phyloP scores from a whole-genome alignment of 2,888 invertebrate genomes.

The Lasioglossum lativentre region DNA sequence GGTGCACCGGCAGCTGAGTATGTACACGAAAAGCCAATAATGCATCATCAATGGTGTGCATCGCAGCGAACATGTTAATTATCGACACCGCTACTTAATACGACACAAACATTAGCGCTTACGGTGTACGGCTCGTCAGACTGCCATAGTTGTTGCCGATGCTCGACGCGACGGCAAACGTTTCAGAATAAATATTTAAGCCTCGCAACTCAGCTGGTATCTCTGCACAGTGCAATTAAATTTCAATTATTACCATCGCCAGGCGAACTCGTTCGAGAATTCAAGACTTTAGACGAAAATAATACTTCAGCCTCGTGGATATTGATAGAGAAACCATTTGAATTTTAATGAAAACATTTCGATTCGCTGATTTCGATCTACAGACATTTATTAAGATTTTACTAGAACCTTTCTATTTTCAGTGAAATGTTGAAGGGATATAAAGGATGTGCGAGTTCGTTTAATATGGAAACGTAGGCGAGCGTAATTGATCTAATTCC shows the following conservation, averaged over 20 bases:
- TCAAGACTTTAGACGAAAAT: not conserved
- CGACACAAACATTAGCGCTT: slow-evolving; percentile 50
- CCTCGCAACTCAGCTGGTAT: not conserved
- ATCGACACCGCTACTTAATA: slow-evolving; percentile 57
- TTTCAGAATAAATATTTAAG: slow-evolving; percentile 39
- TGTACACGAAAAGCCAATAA: slow-evolving; percentile 58
- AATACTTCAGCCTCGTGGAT: not conserved
- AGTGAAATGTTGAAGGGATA: not conserved
- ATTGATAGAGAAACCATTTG: not conserved
- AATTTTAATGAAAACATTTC: not conserved
- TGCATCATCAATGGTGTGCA: slow-evolving; percentile 55
- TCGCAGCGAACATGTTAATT: slow-evolving; percentile 55
- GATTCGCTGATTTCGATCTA: not conserved
- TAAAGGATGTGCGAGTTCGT: not conserved
- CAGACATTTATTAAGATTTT: too few relatives aligned
- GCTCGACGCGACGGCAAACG: slow-evolving; percentile 22
- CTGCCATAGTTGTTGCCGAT: slow-evolving; percentile 33
- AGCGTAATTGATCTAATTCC: not conserved
- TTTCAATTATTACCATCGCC: slow-evolving; percentile 13
- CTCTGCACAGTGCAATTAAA: not conserved
- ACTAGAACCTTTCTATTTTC: not conserved
- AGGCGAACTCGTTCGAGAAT: not conserved
- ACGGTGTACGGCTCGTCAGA: slow-evolving; percentile 26
- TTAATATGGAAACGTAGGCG: not conserved
- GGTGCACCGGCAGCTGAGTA: slow-evolving; percentile 23